Percentiles rank a stretch among this genome's conserved stretches.
phyloP scores from a whole-genome alignment of 2,888 invertebrate species.

The Hirtodrosophila alboralis region DNA sequence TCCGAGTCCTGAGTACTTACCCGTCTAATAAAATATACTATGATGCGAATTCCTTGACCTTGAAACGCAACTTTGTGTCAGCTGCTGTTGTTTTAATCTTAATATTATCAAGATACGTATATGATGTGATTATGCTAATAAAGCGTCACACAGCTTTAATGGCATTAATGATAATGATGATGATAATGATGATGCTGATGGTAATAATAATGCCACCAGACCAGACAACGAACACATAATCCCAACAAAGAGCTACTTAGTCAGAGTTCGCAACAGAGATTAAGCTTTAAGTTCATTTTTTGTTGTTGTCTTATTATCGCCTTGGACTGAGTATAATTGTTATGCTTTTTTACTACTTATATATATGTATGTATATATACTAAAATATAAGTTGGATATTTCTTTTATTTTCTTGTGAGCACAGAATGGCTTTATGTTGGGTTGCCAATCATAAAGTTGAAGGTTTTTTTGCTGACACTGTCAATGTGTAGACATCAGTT shows the following conservation, averaged over 20 bases:
- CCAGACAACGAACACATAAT: constrained; percentile 10
- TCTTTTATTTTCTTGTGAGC: too few species aligned
- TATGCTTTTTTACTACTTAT: constrained; percentile 27
- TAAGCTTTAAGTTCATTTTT: not conserved
- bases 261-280: not conserved
- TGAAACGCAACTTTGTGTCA: not conserved
- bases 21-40: constrained; percentile 7
- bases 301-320: constrained; percentile 5
- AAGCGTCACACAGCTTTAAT: constrained; percentile 17
- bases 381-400: not conserved
- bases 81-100: constrained; percentile 8
- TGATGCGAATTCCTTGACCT: constrained; percentile 35
- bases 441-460: constrained; percentile 5
- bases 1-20: too few species aligned
- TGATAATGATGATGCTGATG: constrained; percentile 14
- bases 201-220: not conserved
- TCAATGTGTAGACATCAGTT: constrained; percentile 9
- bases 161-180: constrained; percentile 8
- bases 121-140: constrained; percentile 48
- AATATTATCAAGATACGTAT: constrained; percentile 26
- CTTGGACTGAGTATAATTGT: constrained; percentile 40
- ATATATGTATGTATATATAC: constrained; percentile 17
- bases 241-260: constrained; percentile 19
- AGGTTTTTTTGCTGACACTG: constrained; percentile 40
- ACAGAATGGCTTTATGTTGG: too few species aligned